Evolutionary conservation across 1,140 invertebrate genomes (phyloP).

Genomic region (Delia radicum): DNA sequence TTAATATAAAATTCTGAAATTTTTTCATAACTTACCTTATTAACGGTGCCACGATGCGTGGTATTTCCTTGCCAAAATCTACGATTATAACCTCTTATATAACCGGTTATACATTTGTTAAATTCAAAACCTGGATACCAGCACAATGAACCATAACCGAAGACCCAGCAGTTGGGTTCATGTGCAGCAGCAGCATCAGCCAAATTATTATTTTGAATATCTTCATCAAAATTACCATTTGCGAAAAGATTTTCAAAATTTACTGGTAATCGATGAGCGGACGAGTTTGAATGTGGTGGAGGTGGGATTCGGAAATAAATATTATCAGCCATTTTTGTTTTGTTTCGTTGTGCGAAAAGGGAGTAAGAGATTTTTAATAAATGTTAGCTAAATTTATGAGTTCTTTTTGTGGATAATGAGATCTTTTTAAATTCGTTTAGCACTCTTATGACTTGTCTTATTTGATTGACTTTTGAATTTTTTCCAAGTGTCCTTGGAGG

Average conservation of each 20-base stretch:
- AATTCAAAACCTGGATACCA: slow-evolving; percentile 85
- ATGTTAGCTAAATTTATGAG: slow-evolving; percentile 6
- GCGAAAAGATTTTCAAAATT: slow-evolving; percentile 48
- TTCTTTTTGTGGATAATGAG: not conserved
- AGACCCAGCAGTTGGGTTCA: slow-evolving; percentile 67
- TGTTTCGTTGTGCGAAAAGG: not conserved
- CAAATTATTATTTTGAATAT: slow-evolving; percentile 35
- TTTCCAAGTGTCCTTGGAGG: not conserved
- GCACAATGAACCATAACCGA: slow-evolving; percentile 84
- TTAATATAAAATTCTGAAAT: no score
- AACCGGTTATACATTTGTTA: slow-evolving; percentile 69
- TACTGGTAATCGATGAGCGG: slow-evolving; percentile 35
- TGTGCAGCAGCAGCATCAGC: not conserved
- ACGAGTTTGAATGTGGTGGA: not conserved
- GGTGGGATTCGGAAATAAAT: slow-evolving; percentile 27
- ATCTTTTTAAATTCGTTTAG: slow-evolving; percentile 4
- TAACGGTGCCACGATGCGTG: slow-evolving; percentile 73
- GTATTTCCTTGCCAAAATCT: slow-evolving; percentile 87
- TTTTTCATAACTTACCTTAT: slow-evolving; percentile 65
- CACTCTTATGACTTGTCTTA: not conserved
- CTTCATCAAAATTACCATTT: slow-evolving; percentile 36
- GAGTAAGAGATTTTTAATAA: not conserved
- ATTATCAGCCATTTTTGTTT: slow-evolving; percentile 41
- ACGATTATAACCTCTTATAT: slow-evolving; percentile 67
- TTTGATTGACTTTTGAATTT: not conserved